phyloP scores from a whole-genome alignment of 2,888 invertebrate genomes.

The Melitaea athalia region DNA sequence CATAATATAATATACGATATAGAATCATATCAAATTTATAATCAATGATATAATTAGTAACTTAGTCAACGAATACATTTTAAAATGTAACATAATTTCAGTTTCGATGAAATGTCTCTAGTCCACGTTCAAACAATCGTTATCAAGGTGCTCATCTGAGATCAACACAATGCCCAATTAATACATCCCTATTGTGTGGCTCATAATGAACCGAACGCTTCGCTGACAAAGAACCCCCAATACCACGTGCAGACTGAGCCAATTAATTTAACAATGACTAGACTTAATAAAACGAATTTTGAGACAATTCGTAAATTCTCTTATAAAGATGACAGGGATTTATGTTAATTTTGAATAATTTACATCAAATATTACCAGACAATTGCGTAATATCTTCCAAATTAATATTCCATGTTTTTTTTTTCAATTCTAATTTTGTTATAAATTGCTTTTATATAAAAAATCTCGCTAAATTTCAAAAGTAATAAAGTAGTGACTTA shows the following conservation, averaged over 20 bases:
- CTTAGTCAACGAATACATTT: not conserved
- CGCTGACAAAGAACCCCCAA: slow-evolving; percentile 36
- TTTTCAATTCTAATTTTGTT: too few species aligned
- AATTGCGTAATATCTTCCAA: too few species aligned
- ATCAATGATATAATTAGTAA: not conserved
- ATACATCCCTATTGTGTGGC: slow-evolving; percentile 34
- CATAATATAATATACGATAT: too few species aligned
- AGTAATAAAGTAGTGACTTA: too few species aligned
- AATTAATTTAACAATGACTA: slow-evolving; percentile 23
- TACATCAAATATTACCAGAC: too few species aligned
- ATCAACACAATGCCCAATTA: slow-evolving; percentile 34
- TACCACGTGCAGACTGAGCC: slow-evolving; percentile 21
- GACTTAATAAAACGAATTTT: slow-evolving; percentile 16
- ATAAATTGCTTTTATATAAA: too few species aligned
- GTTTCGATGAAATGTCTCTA: slow-evolving; percentile 17
- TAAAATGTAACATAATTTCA: slow-evolving; percentile 1
- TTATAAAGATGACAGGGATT: not conserved
- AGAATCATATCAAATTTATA: not conserved
- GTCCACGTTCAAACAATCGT: slow-evolving; percentile 22
- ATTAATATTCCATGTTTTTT: too few species aligned
- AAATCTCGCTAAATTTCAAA: too few species aligned
- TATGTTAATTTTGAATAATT: not conserved
- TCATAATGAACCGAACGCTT: slow-evolving; percentile 37
- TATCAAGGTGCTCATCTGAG: slow-evolving; percentile 30
- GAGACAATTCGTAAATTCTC: not conserved